phyloP scores from a whole-genome alignment of 2,888 invertebrate genomes.

The Lydus trimaculatus region DNA sequence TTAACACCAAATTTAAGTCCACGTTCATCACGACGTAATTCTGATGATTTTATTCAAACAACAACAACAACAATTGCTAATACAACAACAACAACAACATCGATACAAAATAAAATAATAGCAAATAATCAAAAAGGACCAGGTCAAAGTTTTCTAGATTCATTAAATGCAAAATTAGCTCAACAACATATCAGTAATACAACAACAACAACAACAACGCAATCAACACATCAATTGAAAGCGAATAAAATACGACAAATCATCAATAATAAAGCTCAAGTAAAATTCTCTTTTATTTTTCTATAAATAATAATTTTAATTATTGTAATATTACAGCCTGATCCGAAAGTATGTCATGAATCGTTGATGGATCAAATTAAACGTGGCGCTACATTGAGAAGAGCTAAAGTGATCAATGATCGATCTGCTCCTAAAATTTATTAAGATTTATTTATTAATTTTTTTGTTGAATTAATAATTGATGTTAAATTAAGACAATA shows the following conservation, averaged over 20 bases:
- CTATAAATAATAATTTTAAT: conserved; percentile 27
- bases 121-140: conserved; percentile 62
- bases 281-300: conserved; percentile 44
- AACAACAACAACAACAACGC: conserved; percentile 41
- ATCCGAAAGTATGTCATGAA: conserved; percentile 81
- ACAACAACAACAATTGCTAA: conserved; percentile 13
- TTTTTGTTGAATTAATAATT: too few species aligned
- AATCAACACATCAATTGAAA: conserved; percentile 62
- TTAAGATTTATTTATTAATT: conserved; percentile 62
- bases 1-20: conserved; percentile 70
- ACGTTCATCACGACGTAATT: conserved; percentile 63
- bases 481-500: too few species aligned
- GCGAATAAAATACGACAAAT: conserved; percentile 75
- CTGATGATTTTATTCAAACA: conserved; percentile 55
- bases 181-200: conserved; percentile 64
- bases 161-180: conserved; percentile 80
- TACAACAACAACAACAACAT: conserved; percentile 25
- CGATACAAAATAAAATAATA: conserved; percentile 24
- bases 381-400: conserved; percentile 81
- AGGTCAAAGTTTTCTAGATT: conserved; percentile 75
- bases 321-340: conserved; percentile 65
- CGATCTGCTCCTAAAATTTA: conserved; percentile 89
- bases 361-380: conserved; percentile 95
- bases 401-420: conserved; percentile 81
- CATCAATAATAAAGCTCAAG: conserved; percentile 76